These are phyloP conservation scores for Caerostris darwini DNA, from an alignment of 1,140 invertebrate species.

Conservation along the genomic window DNA sequence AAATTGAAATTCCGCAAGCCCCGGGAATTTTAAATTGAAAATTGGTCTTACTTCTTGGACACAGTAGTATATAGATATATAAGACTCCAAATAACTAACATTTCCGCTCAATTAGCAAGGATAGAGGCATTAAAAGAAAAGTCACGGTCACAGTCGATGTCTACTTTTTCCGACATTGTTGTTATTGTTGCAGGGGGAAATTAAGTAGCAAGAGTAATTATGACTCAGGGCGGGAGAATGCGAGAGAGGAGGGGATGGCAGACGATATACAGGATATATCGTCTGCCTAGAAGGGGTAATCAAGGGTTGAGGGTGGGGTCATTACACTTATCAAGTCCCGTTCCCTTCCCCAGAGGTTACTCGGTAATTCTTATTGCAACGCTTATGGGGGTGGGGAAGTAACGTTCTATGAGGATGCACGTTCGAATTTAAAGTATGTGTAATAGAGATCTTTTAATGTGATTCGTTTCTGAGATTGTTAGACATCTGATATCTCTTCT, in stretches of 20 bases:
- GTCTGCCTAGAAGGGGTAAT: conserved; percentile 55
- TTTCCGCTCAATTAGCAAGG: conserved; percentile 31
- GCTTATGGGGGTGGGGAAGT: background rate
- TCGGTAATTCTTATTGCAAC: conserved; percentile 16
- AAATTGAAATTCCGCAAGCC: too few relatives aligned
- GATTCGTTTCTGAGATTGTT: too few relatives aligned
- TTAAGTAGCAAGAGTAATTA: conserved; percentile 66
- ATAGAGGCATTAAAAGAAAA: conserved; percentile 11
- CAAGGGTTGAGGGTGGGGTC: conserved; percentile 57
- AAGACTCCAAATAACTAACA: background rate
- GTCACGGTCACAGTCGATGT: background rate
- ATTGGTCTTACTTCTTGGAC: too few relatives aligned
- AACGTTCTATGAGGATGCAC: too few relatives aligned
- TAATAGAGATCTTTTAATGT: too few relatives aligned
- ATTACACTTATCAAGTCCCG: conserved; percentile 55
- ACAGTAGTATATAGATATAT: too few relatives aligned
- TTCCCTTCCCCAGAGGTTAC: background rate
- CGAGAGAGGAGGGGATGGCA: background rate
- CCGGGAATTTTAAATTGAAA: too few relatives aligned
- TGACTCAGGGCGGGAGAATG: background rate
- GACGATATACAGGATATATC: background rate
- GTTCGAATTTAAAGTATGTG: too few relatives aligned
- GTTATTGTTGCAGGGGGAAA: background rate
- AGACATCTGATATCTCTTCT: too few relatives aligned
- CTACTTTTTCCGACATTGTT: conserved; percentile 59